These are phyloP conservation scores for Sipha maydis DNA, from an alignment of 2,888 invertebrate genomes.

Conservation along the genomic window DNA sequence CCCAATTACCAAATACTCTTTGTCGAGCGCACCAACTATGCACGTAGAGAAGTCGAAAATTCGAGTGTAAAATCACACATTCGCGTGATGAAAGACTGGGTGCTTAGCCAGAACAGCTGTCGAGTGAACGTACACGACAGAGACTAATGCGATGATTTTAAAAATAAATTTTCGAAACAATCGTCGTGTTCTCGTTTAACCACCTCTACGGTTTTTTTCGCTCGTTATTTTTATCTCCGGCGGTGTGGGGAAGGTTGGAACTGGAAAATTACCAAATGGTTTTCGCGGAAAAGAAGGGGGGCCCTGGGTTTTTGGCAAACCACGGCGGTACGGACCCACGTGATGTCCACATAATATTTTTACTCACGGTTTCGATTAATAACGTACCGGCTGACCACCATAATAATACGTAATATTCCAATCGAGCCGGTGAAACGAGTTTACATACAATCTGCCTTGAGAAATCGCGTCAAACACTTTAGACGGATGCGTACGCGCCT, in stretches of 20 bases:
- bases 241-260: not conserved
- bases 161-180: constrained; percentile 52
- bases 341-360: not conserved
- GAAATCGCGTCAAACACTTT: not conserved
- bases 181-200: constrained; percentile 47
- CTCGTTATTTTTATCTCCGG: constrained; percentile 55
- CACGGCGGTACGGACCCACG: not conserved
- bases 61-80: not conserved
- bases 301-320: constrained; percentile 34
- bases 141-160: constrained; percentile 52
- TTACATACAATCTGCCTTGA: not conserved
- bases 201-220: constrained; percentile 5
- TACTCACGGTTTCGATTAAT: constrained; percentile 25
- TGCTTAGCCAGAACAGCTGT: constrained; percentile 43
- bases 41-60: not conserved
- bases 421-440: constrained; percentile 24
- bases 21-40: not conserved
- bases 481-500: not conserved
- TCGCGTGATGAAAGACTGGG: constrained; percentile 28
- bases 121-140: constrained; percentile 48
- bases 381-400: not conserved
- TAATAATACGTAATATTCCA: not conserved
- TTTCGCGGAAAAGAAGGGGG: constrained; percentile 21
- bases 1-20: too few species aligned
- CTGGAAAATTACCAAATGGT: constrained; percentile 55